Percentiles rank a stretch among this genome's conserved stretches.
These are phyloP conservation scores for Spinus olivaceus DNA, from an alignment of 2,797 vertebrate genomes.

Conservation along the genomic window DNA sequence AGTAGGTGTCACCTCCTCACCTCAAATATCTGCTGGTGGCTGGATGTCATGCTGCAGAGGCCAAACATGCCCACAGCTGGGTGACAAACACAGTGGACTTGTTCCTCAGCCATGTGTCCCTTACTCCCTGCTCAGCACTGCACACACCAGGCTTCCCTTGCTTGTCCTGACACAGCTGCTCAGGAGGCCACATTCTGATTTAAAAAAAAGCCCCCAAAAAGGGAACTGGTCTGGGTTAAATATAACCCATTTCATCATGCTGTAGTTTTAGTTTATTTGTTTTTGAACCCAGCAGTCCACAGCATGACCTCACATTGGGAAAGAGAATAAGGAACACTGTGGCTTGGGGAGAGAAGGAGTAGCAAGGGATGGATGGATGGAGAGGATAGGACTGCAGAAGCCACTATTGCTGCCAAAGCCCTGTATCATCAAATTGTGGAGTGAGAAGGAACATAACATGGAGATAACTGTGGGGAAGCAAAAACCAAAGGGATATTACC, in stretches of 20 bases:
- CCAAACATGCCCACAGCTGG: background rate
- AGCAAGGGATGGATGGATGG: background rate
- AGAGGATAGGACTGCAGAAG: background rate
- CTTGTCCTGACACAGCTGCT: background rate
- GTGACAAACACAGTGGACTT: background rate
- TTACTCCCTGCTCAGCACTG: background rate
- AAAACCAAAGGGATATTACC: background rate
- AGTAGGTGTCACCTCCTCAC: accelerated
- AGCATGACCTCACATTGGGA: background rate
- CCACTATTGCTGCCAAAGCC: background rate
- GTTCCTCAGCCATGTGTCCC: background rate
- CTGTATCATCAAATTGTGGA: background rate
- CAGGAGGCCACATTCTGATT: background rate
- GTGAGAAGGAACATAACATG: background rate
- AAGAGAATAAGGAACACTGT: background rate
- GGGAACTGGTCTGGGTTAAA: background rate
- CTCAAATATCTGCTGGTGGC: background rate
- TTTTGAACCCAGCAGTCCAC: background rate
- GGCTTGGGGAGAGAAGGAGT: background rate
- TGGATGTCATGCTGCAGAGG: accelerated
- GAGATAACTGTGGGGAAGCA: background rate
- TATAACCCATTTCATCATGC: background rate
- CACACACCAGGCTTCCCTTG: background rate
- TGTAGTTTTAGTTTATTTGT: background rate
- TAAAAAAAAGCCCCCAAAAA: accelerated